These are phyloP conservation scores for Podabrus alpinus DNA, from an alignment of 2,888 invertebrate genomes.

Conservation along the genomic window DNA sequence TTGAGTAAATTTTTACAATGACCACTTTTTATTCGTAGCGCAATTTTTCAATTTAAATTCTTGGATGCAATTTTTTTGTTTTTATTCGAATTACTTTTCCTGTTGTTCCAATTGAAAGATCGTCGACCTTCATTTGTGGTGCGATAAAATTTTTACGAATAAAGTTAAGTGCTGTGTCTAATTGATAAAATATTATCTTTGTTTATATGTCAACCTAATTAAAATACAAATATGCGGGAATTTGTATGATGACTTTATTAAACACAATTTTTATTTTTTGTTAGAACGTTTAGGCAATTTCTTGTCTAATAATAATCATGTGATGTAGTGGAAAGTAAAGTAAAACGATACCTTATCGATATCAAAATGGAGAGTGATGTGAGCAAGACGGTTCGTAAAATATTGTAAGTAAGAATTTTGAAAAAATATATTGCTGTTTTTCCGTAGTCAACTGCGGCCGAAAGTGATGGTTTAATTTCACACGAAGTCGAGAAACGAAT, in stretches of 20 bases:
- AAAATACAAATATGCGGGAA: neutral
- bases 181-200: neutral
- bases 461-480: neutral
- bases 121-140: neutral
- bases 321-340: neutral
- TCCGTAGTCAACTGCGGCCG: neutral
- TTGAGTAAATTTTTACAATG: neutral
- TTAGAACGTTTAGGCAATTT: neutral
- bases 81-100: neutral
- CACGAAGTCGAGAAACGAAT: neutral
- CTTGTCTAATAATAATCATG: neutral
- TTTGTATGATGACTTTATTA: neutral
- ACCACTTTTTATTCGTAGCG: neutral
- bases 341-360: too few relatives aligned
- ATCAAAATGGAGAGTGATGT: neutral
- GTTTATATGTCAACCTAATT: neutral
- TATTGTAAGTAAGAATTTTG: neutral
- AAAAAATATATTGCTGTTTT: neutral
- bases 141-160: neutral
- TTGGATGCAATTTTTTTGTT: neutral
- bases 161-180: neutral
- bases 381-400: neutral
- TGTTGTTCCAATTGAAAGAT: neutral
- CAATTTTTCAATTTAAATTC: neutral
- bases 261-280: neutral